Evolutionary conservation across 2,113 vertebrate genomes (phyloP).

Genomic region (Tenebrosternarchus preto): DNA sequence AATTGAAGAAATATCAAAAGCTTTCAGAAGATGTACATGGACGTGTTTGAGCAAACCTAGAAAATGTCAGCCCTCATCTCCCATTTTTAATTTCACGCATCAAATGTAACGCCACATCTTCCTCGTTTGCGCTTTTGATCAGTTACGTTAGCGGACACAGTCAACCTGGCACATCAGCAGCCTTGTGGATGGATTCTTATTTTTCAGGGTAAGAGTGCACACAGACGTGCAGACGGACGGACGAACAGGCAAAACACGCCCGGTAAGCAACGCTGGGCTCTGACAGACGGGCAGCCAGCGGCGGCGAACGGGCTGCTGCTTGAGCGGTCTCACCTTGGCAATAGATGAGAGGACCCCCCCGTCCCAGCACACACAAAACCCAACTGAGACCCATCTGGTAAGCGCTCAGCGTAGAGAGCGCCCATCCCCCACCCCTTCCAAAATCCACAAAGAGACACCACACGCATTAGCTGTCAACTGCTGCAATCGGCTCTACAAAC

Average conservation of each 20-base stretch:
- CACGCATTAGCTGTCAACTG: constrained; percentile 45
- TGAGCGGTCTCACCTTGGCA: constrained; percentile 52
- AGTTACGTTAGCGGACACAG: neutral
- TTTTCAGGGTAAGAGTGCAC: neutral
- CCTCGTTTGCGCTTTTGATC: neutral
- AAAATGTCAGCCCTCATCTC: too few relatives aligned
- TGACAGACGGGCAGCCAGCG: constrained; percentile 24
- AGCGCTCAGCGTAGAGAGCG: constrained; percentile 6
- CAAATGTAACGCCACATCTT: neutral
- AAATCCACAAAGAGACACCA: constrained; percentile 43
- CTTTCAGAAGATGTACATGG: too few relatives aligned
- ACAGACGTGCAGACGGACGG: too few relatives aligned
- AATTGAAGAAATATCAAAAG: too few relatives aligned
- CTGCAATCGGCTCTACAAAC: constrained; percentile 31
- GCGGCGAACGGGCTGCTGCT: constrained; percentile 31
- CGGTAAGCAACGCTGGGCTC: neutral
- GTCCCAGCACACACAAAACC: constrained; percentile 52
- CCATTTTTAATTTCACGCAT: neutral
- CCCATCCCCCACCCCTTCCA: constrained; percentile 35
- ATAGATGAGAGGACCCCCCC: constrained; percentile 45
- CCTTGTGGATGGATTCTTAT: neutral
- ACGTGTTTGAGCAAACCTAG: too few relatives aligned
- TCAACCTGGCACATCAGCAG: neutral
- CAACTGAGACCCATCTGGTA: constrained; percentile 56
- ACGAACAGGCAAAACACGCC: neutral